Base-by-base conservation (phyloP, 2,113 vertebrate species). In the Poeciliopsis retropinna region DNA sequence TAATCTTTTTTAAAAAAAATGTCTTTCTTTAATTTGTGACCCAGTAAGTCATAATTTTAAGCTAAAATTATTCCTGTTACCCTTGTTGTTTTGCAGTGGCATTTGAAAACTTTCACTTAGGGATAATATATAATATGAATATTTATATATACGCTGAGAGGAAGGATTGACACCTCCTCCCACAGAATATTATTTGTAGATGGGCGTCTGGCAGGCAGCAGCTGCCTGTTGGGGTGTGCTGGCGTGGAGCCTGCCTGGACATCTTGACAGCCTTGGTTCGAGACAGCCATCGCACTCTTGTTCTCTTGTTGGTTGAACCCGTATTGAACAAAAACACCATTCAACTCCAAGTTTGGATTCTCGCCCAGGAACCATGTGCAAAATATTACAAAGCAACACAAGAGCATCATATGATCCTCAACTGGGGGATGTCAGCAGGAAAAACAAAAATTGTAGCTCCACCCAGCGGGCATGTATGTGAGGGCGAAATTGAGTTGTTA, bases 351-450 rank as follows among this genome's bases (percentile, higher is more conserved):
- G 85, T 78, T 90, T 92, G 89, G 85, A 88, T 86, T 71, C 73
- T 66, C 0, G 88, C 85, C 88, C 77, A 25, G 62, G 28, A 85
- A 86, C 85, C 89, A 92, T 85, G 86, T 90, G 91, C 84, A 89
- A 92, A 88, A 91, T 79, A 91, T 91, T 90, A 91, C 77, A 76
- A 83, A 86, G 90, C 70, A 88, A 88, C 90, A 91, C 89, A 87
- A 89, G 85, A 87, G 60, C 83, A 90, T 89, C 88, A 91, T 87
- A 86, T 87, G 89, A 91, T 89, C 86, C 72, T 80, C 83, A 34
- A 79, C 61, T 71, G 72, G 79, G 82, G 81, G 76, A 70, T 7
- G 69, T 83, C 73, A 57, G 81, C 76, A 70, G 80, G 71, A 71
- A 67, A 66, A 66, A 66, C 83, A 71, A 67, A 67, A 66, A 66